phyloP scores from a whole-genome alignment of 2,888 invertebrate genomes.

The Tuberolachnus salignus region DNA sequence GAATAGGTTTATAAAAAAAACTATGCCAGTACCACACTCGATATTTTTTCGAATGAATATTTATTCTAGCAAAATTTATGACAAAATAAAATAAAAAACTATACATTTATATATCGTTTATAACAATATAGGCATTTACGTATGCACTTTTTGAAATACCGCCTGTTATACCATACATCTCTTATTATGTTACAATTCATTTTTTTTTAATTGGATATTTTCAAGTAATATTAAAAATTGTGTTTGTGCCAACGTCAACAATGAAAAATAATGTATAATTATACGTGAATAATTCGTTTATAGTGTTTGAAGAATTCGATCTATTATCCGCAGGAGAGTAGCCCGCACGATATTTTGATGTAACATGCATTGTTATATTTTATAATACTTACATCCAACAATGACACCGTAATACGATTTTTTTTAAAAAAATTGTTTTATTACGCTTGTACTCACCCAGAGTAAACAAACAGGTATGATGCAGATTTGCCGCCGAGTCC shows the following conservation, averaged over 20 bases:
- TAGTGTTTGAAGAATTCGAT: conserved; percentile 1
- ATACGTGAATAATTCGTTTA: background rate
- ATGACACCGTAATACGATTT: background rate
- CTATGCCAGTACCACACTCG: no score
- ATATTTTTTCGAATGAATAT: no score
- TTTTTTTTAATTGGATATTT: conserved; percentile 6
- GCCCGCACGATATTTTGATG: background rate
- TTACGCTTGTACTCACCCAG: conserved; percentile 27
- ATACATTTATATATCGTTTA: no score
- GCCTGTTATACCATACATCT: background rate
- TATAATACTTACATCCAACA: background rate
- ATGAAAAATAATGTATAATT: background rate
- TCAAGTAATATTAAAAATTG: conserved; percentile 3
- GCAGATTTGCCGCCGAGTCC: background rate
- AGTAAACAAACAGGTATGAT: conserved; percentile 24
- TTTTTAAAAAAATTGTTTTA: background rate
- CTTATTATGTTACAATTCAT: conserved; percentile 11
- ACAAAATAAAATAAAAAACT: no score
- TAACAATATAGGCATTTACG: no score
- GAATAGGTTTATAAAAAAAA: no score
- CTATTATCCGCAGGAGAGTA: background rate
- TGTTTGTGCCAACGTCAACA: background rate
- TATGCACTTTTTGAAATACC: no score
- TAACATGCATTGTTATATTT: background rate
- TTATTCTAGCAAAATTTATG: no score